These are phyloP conservation scores for Apodemia mormo DNA, from an alignment of 2,888 invertebrate species.

Conservation along the genomic window DNA sequence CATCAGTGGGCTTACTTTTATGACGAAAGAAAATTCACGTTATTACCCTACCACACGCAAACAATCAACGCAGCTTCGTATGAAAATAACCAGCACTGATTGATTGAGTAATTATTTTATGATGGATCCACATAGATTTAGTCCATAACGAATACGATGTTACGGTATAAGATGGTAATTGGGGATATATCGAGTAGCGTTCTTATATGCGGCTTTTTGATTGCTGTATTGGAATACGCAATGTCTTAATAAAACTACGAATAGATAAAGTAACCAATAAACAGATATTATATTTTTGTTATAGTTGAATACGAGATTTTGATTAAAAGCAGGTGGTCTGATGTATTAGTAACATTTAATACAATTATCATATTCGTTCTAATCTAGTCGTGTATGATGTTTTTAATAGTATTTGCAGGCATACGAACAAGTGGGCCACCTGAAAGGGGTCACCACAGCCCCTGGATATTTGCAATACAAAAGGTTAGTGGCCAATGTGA, in stretches of 20 bases:
- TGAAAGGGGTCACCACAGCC: too few relatives aligned
- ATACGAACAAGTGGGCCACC: too few relatives aligned
- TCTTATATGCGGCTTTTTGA: constrained; percentile 5
- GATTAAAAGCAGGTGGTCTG: too few relatives aligned
- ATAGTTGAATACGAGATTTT: background rate
- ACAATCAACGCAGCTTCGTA: background rate
- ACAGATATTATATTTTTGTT: background rate
- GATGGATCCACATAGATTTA: constrained; percentile 10
- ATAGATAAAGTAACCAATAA: background rate
- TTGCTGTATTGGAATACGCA: constrained; percentile 19
- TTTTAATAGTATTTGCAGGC: too few relatives aligned
- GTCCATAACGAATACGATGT: constrained; percentile 5
- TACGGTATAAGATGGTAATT: constrained; percentile 5
- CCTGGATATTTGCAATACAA: too few relatives aligned
- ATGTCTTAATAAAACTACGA: constrained; percentile 24
- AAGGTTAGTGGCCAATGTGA: too few relatives aligned
- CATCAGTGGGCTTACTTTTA: background rate
- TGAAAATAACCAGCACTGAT: constrained; percentile 9
- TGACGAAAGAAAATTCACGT: background rate
- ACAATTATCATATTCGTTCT: too few relatives aligned
- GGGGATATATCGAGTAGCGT: constrained; percentile 3
- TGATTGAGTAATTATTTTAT: constrained; percentile 1
- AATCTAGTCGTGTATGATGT: too few relatives aligned
- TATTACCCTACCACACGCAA: constrained; percentile 12
- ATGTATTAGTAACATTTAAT: too few relatives aligned